A percentile compares a stretch with the other conserved stretches of the same genome.
phyloP scores from a whole-genome alignment of 2,888 invertebrate genomes.

The Trissoscelio sp. region DNA sequence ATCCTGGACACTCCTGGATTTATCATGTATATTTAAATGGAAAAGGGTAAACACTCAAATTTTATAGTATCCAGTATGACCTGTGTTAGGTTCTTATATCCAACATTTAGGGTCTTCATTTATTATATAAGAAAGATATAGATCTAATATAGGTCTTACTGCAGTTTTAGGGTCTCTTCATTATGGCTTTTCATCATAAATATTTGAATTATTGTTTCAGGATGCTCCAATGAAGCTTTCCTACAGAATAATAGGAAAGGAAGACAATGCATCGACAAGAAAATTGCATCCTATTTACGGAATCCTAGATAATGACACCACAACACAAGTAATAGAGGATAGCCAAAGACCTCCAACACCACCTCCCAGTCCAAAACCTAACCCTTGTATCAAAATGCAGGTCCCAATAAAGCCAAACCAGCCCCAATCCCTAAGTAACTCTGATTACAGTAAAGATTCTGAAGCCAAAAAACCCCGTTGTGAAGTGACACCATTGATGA shows the following conservation, averaged over 20 bases:
- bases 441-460: conserved; percentile 73
- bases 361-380: conserved; percentile 79
- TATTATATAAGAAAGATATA: too few species aligned
- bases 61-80: too few species aligned
- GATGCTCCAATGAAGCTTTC: conserved; percentile 78
- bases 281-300: conserved; percentile 46
- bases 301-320: conserved; percentile 44
- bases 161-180: too few species aligned
- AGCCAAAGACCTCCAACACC: conserved; percentile 80
- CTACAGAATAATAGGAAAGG: conserved; percentile 75
- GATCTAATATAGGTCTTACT: too few species aligned
- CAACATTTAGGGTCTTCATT: too few species aligned
- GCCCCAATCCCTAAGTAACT: conserved; percentile 60
- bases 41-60: conserved; percentile 87
- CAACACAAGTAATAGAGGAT: conserved; percentile 75
- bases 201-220: conserved; percentile 71
- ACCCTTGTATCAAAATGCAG: conserved; percentile 66
- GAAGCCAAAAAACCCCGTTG: conserved; percentile 79
- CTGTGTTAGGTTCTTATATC: too few species aligned
- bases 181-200: too few species aligned
- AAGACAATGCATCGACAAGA: conserved; percentile 62
- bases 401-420: conserved; percentile 65
- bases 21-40: conserved; percentile 98
- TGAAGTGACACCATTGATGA: conserved; percentile 79
- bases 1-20: conserved; percentile 91